Percentiles rank a stretch among this genome's conserved stretches.
These are phyloP conservation scores for Embidobia sp. DNA, from an alignment of 2,888 invertebrate species.

Conservation along the genomic window DNA sequence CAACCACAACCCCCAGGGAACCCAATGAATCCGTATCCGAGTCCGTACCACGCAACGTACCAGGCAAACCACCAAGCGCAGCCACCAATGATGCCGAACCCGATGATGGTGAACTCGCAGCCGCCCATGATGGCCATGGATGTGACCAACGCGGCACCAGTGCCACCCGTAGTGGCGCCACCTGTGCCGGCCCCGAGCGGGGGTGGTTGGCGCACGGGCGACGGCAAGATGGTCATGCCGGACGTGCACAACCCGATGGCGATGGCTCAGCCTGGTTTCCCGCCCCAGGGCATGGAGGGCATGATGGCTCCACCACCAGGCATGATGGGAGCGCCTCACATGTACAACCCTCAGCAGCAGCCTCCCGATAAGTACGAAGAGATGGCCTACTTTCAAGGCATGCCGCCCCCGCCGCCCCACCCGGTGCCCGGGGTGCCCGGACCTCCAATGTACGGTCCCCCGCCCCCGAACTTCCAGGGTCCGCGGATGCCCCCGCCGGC, in stretches of 20 bases:
- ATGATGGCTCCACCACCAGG: conserved; percentile 78
- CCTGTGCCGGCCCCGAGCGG: conserved; percentile 72
- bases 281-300: conserved; percentile 79
- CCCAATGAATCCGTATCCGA: conserved; percentile 29
- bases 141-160: conserved; percentile 65
- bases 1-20: neutral
- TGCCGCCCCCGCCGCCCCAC: conserved; percentile 68
- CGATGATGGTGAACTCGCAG: conserved; percentile 70
- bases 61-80: conserved; percentile 64
- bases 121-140: conserved; percentile 81
- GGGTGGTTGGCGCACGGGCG: conserved; percentile 82
- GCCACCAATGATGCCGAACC: conserved; percentile 66
- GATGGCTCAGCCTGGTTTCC: conserved; percentile 70
- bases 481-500: conserved; percentile 73
- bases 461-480: conserved; percentile 73
- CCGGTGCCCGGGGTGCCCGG: conserved; percentile 73
- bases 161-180: conserved; percentile 45
- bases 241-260: conserved; percentile 74
- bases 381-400: conserved; percentile 76
- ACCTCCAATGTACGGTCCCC: conserved; percentile 58
- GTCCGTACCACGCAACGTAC: conserved; percentile 64
- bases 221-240: conserved; percentile 82
- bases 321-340: conserved; percentile 80
- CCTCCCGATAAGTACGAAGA: conserved; percentile 78
- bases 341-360: conserved; percentile 72